Evolutionary conservation across 2,888 invertebrate species (phyloP), one percentile per base, ranked within the genome.

Genomic region (Drosophila nigricruria): DNA sequence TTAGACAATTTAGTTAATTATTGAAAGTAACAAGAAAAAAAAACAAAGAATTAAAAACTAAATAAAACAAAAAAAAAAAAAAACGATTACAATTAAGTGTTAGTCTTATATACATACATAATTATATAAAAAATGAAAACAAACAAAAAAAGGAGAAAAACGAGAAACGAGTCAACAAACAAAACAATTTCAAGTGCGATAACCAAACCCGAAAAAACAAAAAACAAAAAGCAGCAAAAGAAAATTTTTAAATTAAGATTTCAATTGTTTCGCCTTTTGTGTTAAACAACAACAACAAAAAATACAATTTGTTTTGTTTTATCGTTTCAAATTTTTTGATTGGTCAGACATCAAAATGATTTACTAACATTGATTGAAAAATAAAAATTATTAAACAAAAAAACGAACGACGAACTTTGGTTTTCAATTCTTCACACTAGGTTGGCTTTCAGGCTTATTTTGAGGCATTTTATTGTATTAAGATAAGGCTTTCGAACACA

Each of bases 1-100:
- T 91, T 90, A 89, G 87, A 87, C 73, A 85, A 81, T 89, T 90
- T 91, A 91, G 91, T 91, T 91, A 90, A 81, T 89, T 91, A 85
- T 86, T 88, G 74, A 89, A 77, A 69, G 62, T 42, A 65, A 69
- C 40, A 67, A 74, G 57, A 69, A 87, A 83, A 60, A 16, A 50
- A 34, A 64, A 64, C 8, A 9, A 56, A 70, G n/a, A n/a, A n/a
- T n/a, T n/a, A n/a, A 69, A 78, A 59, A n/a, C 25, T 27, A n/a
- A 27, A 27, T 45, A 47, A 70, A 86, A 80, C 58, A 42, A 36
- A 30, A 30, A 23, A 45, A 30, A 30, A 23, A 45, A 23, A n/a
- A 45, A 49, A 49, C 30, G 36, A 82, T 87, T 90, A 90, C 78
- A 78, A 64, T 82, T 91, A 91, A 91, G 91, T 91, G 91, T 91